phyloP scores from a whole-genome alignment of 2,888 invertebrate species.

The Drosophila fulvimacula region DNA sequence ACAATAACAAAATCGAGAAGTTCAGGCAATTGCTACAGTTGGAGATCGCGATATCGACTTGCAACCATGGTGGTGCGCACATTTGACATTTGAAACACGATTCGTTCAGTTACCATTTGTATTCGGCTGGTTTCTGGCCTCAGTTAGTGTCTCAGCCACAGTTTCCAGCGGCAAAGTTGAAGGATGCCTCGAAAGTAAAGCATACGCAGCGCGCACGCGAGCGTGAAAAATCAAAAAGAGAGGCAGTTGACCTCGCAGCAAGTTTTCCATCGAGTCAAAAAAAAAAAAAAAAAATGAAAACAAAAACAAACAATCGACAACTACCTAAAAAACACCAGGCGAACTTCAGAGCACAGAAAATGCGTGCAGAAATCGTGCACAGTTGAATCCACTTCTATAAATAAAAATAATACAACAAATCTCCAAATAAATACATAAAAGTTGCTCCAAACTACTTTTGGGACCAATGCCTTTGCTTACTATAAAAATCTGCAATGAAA shows the following conservation, averaged over 20 bases:
- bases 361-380: slow-evolving; percentile 72
- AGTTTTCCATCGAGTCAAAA: slow-evolving; percentile 65
- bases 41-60: slow-evolving; percentile 36
- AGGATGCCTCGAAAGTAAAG: slow-evolving; percentile 73
- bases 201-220: slow-evolving; percentile 51
- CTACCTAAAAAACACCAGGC: slow-evolving; percentile 33
- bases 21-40: slow-evolving; percentile 66
- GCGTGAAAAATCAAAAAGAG: slow-evolving; percentile 68
- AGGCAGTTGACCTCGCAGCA: slow-evolving; percentile 77
- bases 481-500: slow-evolving; percentile 15
- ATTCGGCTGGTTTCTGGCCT: slow-evolving; percentile 44
- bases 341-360: slow-evolving; percentile 62
- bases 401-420: slow-evolving; percentile 25
- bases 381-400: slow-evolving; percentile 11
- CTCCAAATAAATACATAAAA: slow-evolving; percentile 25
- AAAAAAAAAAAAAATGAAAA: slow-evolving; percentile 31
- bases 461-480: slow-evolving; percentile 3
- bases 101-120: slow-evolving; percentile 54
- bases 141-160: slow-evolving; percentile 30
- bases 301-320: slow-evolving; percentile 14
- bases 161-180: slow-evolving; percentile 63
- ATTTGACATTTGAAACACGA: slow-evolving; percentile 77
- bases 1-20: slow-evolving; percentile 50
- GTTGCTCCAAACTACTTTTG: slow-evolving; percentile 58
- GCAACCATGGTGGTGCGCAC: slow-evolving; percentile 41